phyloP scores from a whole-genome alignment of 1,140 invertebrate genomes.

The roundworm (Caenorhabditis elegans) region WBcel235 BX284602.5:10715501-10716000 shows the following conservation, averaged over 20 bases:
- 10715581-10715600: too few species aligned
- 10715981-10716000: background rate
- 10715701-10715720: background rate
- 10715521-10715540: background rate
- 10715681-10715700: background rate
- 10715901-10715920: background rate
- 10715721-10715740: background rate
- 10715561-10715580: background rate
- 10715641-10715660: background rate
- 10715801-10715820: background rate
- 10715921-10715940: background rate
- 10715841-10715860: background rate
- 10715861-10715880: background rate
- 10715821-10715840: background rate
- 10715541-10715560: background rate
- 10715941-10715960: background rate
- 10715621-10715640: background rate
- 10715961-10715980: background rate
- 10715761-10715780: background rate
- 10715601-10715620: background rate
- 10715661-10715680: background rate
- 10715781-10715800: background rate
- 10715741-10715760: background rate
- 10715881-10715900: background rate
- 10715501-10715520: background rate